Conservation (phyloP, 2,888 invertebrate genomes). For the Eupithecia inturbata region DNA sequence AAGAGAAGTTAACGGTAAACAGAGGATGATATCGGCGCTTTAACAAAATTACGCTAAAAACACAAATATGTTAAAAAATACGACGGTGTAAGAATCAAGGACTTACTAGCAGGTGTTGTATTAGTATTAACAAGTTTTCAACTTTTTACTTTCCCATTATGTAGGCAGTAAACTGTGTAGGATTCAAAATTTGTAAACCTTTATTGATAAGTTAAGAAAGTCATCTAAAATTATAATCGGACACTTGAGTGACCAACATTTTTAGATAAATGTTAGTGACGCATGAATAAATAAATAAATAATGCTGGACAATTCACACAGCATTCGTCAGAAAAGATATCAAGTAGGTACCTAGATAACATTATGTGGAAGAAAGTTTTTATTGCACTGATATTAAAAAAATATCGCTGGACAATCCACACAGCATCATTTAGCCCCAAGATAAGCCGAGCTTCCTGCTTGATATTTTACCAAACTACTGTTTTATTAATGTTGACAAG, state of each 20-base stretch:
- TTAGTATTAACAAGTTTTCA: conserved; percentile 24
- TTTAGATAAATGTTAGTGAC: not conserved
- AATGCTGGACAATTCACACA: too few species aligned
- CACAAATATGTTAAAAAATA: not conserved
- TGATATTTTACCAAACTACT: not conserved
- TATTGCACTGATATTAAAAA: too few species aligned
- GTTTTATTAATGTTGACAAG: not conserved
- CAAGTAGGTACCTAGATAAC: not conserved
- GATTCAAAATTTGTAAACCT: conserved; percentile 23
- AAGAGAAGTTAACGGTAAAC: not conserved
- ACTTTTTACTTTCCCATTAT: conserved; percentile 29
- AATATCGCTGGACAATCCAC: too few species aligned
- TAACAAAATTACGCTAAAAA: not conserved
- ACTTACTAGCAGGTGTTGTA: conserved; percentile 24
- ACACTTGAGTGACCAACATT: not conserved
- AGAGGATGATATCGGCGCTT: not conserved
- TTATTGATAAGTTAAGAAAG: conserved; percentile 28
- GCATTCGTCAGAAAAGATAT: not conserved
- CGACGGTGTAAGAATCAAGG: not conserved
- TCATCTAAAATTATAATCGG: conserved; percentile 16
- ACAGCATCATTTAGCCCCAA: too few species aligned
- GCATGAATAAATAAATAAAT: too few species aligned
- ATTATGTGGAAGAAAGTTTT: not conserved
- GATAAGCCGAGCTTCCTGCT: too few species aligned
- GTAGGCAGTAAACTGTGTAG: conserved; percentile 29